Evolutionary conservation across 2,113 vertebrate species (phyloP).

Genomic region (Poeciliopsis retropinna): DNA sequence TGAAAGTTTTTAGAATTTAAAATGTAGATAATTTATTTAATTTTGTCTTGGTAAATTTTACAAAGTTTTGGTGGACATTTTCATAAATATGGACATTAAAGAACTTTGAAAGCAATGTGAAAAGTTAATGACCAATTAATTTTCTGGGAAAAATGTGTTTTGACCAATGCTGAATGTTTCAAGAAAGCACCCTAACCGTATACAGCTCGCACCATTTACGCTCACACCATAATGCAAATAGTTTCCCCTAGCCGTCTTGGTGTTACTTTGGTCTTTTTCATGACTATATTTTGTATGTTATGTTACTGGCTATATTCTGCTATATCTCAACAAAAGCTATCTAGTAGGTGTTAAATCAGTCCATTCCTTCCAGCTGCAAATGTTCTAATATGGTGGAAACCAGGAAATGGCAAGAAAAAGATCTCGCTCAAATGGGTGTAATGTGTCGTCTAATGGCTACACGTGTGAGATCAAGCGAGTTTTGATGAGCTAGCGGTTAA

Average conservation of each 20-base stretch:
- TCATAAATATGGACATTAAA: not conserved
- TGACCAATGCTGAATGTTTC: not conserved
- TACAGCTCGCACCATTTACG: not conserved
- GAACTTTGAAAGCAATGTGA: not conserved
- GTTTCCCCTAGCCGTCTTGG: not conserved
- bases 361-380: slow-evolving; percentile 25
- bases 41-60: not conserved
- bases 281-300: not conserved
- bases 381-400: slow-evolving; percentile 7
- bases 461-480: slow-evolving; percentile 66
- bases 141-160: not conserved
- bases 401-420: slow-evolving; percentile 5
- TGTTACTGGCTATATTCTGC: not conserved
- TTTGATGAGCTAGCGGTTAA: slow-evolving; percentile 62
- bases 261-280: not conserved
- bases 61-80: not conserved
- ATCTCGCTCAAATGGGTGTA: slow-evolving; percentile 52
- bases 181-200: not conserved
- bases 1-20: not conserved
- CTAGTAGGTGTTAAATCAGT: slow-evolving; percentile 29
- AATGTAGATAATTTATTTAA: not conserved
- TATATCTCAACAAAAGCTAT: slow-evolving; percentile 7
- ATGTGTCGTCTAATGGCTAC: slow-evolving; percentile 68
- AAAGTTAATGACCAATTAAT: not conserved
- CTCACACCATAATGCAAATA: not conserved